These are phyloP conservation scores for Chrysomela aeneicollis DNA, from an alignment of 2,888 invertebrate genomes.

Conservation along the genomic window DNA sequence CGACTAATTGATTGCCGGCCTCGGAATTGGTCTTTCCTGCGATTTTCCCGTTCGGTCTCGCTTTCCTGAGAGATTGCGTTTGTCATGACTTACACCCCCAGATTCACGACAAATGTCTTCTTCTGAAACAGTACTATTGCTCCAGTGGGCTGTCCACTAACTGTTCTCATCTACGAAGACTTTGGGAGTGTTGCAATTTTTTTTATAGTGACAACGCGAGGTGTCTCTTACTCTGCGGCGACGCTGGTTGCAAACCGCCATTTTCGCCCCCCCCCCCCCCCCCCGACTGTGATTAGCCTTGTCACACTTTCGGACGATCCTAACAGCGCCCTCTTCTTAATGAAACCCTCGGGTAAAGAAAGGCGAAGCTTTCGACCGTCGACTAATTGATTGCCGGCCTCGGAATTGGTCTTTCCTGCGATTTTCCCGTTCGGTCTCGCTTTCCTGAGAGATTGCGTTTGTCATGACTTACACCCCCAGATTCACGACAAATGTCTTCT, in stretches of 20 bases:
- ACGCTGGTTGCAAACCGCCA: constrained; percentile 24
- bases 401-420: constrained; percentile 48
- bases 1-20: constrained; percentile 57
- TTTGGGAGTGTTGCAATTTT: too few species aligned
- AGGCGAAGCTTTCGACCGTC: constrained; percentile 52
- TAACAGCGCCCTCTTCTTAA: constrained; percentile 55
- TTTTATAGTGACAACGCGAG: neutral
- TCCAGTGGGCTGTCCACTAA: too few species aligned
- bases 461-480: too few species aligned
- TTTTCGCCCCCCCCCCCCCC: constrained; percentile 17
- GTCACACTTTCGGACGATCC: constrained; percentile 51
- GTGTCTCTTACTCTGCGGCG: constrained; percentile 46
- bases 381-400: constrained; percentile 57
- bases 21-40: constrained; percentile 48
- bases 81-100: too few species aligned
- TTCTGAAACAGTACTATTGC: too few species aligned
- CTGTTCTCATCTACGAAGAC: too few species aligned
- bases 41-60: neutral
- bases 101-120: too few species aligned
- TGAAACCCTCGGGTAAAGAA: constrained; percentile 55
- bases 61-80: neutral
- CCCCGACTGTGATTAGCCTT: constrained; percentile 52
- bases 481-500: too few species aligned
- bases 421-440: neutral
- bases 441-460: neutral